Evolutionary conservation across 2,888 invertebrate species (phyloP).

Genomic region (Plutella xylostella): DNA sequence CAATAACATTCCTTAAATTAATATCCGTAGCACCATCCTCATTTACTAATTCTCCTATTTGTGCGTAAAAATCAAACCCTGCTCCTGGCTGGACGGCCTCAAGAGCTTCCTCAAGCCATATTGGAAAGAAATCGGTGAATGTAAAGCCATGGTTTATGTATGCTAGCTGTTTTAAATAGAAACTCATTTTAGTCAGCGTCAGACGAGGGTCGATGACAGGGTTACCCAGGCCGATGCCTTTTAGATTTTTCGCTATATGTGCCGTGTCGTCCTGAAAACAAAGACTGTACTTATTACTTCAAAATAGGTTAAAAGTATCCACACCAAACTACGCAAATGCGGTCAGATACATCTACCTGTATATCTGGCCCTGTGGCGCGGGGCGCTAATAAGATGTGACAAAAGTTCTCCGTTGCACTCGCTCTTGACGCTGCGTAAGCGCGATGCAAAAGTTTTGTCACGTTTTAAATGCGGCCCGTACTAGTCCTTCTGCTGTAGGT

Average conservation of each 20-base stretch:
- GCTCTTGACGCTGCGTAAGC: too few species aligned
- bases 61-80: slow-evolving; percentile 74
- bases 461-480: too few species aligned
- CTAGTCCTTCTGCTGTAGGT: too few species aligned
- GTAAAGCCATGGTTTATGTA: slow-evolving; percentile 71
- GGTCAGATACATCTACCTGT: too few species aligned
- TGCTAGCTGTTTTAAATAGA: slow-evolving; percentile 63
- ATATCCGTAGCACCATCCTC: slow-evolving; percentile 76
- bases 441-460: too few species aligned
- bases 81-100: slow-evolving; percentile 56
- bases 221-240: slow-evolving; percentile 84
- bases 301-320: too few species aligned
- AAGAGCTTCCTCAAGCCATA: too few species aligned
- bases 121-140: slow-evolving; percentile 60
- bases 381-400: too few species aligned
- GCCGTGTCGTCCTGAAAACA: slow-evolving; percentile 58
- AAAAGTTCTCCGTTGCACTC: too few species aligned
- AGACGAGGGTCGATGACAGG: slow-evolving; percentile 82
- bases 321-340: too few species aligned
- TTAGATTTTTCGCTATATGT: slow-evolving; percentile 72
- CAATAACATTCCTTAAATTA: slow-evolving; percentile 66
- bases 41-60: slow-evolving; percentile 72
- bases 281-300: too few species aligned
- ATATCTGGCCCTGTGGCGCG: too few species aligned
- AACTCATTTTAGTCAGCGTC: slow-evolving; percentile 44